Evolutionary conservation across 2,113 vertebrate species (phyloP), one percentile per base, ranked within the genome.

Genomic region (Procavia capensis): DNA sequence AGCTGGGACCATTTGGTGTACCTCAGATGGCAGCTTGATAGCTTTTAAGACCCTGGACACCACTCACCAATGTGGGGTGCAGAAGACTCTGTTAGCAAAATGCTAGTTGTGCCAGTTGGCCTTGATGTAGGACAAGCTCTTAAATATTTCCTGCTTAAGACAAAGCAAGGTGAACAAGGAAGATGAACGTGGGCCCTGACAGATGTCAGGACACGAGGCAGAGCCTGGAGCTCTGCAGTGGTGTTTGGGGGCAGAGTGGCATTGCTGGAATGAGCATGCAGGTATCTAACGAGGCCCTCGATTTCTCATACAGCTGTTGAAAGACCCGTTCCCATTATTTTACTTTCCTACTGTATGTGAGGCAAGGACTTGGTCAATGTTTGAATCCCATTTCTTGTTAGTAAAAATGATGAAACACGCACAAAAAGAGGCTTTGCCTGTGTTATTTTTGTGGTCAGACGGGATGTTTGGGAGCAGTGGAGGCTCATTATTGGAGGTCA

Each of bases 171-270:
- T 39, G 29, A 87, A 43, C 24, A 16, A 5, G 4, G 20, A 22
- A 36, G 45, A 64, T 20, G 16, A 1, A 31, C 24, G 0, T 6
- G 68, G 41, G n/a, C 64, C 61, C 31, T 0, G 3, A 31, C 76
- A 43, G 45, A 29, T 43, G 3, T 29, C 8, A 10, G 78, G 54
- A 45, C 64, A 0, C 0, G 0, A 3, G 41, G 24, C 31, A 22
- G 78, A 31, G 61, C 72, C 64, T 45, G 24, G 25, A 76, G n/a
- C 57, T 54, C 79, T 78, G 1, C 5, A 41, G 36, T 34, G 19
- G 36, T 24, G 6, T 50, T 27, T 9, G 8, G 22, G 22, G 43
- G 47, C 39, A 11, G 63, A 14, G 45, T 11, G 39, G 50, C 31
- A 1, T 20, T 66, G 68, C 13, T 79, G 85, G 59, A 6, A 19